Evolutionary conservation across 2,888 invertebrate genomes (phyloP), one percentile per base, ranked within the genome.

Genomic region (Stenchaetothrips biformis): DNA sequence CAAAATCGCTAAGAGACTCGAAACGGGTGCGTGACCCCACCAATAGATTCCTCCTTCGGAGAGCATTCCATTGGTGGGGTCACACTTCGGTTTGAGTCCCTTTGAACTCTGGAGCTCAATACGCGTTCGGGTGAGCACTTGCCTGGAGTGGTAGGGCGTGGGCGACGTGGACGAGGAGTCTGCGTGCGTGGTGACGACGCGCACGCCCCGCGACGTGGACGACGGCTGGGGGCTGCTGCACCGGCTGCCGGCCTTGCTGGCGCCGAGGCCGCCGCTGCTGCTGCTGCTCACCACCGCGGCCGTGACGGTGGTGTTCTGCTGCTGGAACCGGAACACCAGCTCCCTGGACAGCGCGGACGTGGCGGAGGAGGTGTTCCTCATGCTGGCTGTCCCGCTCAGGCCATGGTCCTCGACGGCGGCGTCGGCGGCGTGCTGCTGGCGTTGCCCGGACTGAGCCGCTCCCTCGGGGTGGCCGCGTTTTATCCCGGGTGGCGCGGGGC

Each of bases 201-300:
- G 67, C 8, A 74, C 67, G 25, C 67, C 67, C 67, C 67, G 21
- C 21, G 67, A 74, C 25, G 67, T 25, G 67, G 67, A 74, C 21
- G 67, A 74, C 25, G 67, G 67, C 67, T 74, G 67, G 21, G 67
- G 67, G 67, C 67, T 74, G 67, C 25, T 25, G 67, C 67, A 21
- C 21, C 67, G 21, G 4, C 67, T n/a, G 62, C 6, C 62, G 21
- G 21, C 67, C n/a, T 21, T 21, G n/a, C 67, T 25, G 67, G 25
- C 67, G 25, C 67, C 67, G 21, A 18, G n/a, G 8, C 67, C 67
- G 21, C 67, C 67, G 67, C 67, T 25, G 67, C 67, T 74, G 67
- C 67, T 74, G 67, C 67, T 74, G 67, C 67, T 74, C 25, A 74
- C 67, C 67, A 74, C 67, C 67, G 67, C 67, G 21, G 67, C 67